Evolutionary conservation across 2,113 vertebrate species (phyloP), one percentile per base, ranked within the genome.

Genomic region (Erpornis zantholeuca): DNA sequence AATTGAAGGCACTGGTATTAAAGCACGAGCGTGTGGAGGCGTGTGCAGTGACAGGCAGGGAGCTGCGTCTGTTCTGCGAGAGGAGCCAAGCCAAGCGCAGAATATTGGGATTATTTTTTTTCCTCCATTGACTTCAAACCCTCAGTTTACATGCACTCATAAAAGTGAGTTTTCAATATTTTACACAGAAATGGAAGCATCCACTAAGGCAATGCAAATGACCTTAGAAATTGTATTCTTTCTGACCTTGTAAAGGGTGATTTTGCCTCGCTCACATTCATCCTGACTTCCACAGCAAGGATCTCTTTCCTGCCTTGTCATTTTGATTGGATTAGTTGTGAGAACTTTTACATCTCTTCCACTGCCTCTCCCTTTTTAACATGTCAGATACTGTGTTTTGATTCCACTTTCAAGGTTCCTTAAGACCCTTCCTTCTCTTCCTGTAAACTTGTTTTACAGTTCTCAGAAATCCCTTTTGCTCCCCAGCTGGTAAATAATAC

Each of bases 21-120:
- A 93, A 95, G 42, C 28, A 45, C 14, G 59, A 94, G 77, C 6
- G 14, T 49, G 49, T 78, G 93, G 96, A 85, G 92, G 96, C 44
- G 82, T 96, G 65, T 25, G 81, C 83, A 87, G 90, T 15, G 86
- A 96, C 95, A 97, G 88, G 81, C 73, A 96, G 45, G 82, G 73
- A 90, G 45, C 56, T 75, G 24, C 47, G 54, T 86, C 89, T 61
- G 28, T 10, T 54, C 68, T 96, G 77, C 56, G 81, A 65, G 64
- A 95, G 88, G 42, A 93, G 90, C 3, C 22, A n/a, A 94, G 63
- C 45, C 82, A 90, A 64, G 56, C 25, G 31, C 81, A 92, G 88
- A 93, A 88, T 35, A 82, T 77, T 44, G 24, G 50, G 31, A 23
- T n/a, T 47, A 13, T 54, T 70, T 82, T 44, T 60, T 60, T 75